A percentile compares a stretch with the other conserved stretches of the same genome.
phyloP scores from a whole-genome alignment of 1,140 invertebrate species.

The Arion vulgaris region DNA sequence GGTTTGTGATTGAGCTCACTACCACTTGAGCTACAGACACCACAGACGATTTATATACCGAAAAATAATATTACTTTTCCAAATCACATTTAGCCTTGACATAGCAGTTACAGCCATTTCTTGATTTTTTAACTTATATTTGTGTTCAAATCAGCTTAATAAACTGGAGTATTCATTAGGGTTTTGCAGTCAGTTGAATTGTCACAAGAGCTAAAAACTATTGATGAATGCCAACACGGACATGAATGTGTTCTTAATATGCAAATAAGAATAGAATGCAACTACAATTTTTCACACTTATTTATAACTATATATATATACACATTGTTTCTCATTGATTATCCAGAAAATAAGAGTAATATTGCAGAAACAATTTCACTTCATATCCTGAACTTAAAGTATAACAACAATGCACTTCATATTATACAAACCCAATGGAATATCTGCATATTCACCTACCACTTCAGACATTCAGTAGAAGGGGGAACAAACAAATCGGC shows the following conservation, averaged over 20 bases:
- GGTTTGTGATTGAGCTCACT: too few relatives aligned
- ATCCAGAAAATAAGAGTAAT: background rate
- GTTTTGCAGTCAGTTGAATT: background rate
- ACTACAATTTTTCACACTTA: background rate
- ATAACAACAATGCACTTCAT: background rate
- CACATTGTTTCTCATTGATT: background rate
- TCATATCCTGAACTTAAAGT: background rate
- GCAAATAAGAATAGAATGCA: background rate
- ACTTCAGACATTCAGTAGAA: background rate
- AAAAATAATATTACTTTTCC: too few relatives aligned
- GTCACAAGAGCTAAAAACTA: background rate
- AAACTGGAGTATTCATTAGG: too few relatives aligned
- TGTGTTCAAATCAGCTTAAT: too few relatives aligned
- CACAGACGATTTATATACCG: too few relatives aligned
- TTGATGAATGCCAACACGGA: too few relatives aligned
- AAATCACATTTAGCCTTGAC: too few relatives aligned
- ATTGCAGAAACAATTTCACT: background rate
- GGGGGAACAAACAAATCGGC: background rate
- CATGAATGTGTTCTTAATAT: background rate
- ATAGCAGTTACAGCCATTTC: too few relatives aligned
- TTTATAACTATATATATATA: background rate
- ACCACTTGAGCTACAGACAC: too few relatives aligned
- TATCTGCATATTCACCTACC: background rate
- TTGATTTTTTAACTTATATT: too few relatives aligned
- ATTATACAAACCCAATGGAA: background rate